phyloP scores from a whole-genome alignment of 1,140 invertebrate species.

The Halesus radiatus region DNA sequence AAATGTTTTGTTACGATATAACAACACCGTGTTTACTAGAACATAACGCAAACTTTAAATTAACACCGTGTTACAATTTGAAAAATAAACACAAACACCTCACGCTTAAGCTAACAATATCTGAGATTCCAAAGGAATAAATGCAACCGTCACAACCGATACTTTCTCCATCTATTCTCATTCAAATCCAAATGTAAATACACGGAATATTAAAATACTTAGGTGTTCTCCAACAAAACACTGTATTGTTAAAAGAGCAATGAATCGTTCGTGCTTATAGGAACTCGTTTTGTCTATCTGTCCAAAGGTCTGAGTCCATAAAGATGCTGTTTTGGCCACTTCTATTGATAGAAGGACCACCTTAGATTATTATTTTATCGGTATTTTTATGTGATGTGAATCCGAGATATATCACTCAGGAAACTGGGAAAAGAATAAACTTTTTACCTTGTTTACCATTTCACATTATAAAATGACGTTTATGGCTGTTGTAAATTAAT shows the following conservation, averaged over 20 bases:
- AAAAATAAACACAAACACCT: too few relatives aligned
- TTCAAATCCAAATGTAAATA: not conserved
- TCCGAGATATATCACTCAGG: conserved; percentile 7
- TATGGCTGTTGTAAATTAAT: not conserved
- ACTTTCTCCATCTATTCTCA: too few relatives aligned
- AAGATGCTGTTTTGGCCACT: too few relatives aligned
- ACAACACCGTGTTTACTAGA: too few relatives aligned
- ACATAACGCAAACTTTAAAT: too few relatives aligned
- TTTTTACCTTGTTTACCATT: too few relatives aligned
- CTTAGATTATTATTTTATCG: conserved; percentile 15
- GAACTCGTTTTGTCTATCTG: conserved; percentile 4
- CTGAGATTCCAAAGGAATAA: not conserved
- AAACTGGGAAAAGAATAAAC: not conserved
- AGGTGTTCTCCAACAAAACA: conserved; percentile 13
- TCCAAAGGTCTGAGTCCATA: not conserved
- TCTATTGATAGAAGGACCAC: conserved; percentile 4
- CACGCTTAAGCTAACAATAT: too few relatives aligned
- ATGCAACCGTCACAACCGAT: not conserved
- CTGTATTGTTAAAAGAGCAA: conserved; percentile 46
- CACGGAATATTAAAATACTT: not conserved
- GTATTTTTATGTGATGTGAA: conserved; percentile 26
- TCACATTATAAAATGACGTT: not conserved
- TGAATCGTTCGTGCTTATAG: conserved; percentile 40
- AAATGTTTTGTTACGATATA: too few relatives aligned
- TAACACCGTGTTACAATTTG: too few relatives aligned